Percentiles rank a stretch among this genome's conserved stretches.
phyloP scores from a whole-genome alignment of 2,888 invertebrate genomes.

The Phengaris alcon region DNA sequence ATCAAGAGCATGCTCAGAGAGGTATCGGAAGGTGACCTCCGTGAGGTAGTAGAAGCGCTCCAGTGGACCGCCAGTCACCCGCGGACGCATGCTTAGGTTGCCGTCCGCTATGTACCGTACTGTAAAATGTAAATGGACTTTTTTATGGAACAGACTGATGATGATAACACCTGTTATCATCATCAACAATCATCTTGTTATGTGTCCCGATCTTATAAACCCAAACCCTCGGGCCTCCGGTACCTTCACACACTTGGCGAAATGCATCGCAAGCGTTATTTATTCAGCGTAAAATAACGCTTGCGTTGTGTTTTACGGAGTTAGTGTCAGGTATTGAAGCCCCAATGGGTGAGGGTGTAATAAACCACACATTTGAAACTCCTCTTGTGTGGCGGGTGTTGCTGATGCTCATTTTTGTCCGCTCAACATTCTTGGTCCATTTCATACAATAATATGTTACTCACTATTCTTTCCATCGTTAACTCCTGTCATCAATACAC shows the following conservation, averaged over 20 bases:
- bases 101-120: constrained; percentile 68
- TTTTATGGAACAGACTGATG: too few relatives aligned
- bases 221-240: too few relatives aligned
- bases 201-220: too few relatives aligned
- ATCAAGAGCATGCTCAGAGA: constrained; percentile 89
- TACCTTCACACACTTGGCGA: too few relatives aligned
- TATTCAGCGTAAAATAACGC: too few relatives aligned
- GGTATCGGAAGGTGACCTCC: constrained; percentile 92
- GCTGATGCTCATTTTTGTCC: neutral
- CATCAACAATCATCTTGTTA: too few relatives aligned
- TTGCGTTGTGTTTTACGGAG: too few relatives aligned
- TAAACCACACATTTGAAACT: too few relatives aligned
- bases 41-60: constrained; percentile 80
- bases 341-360: too few relatives aligned
- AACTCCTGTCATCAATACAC: constrained; percentile 71
- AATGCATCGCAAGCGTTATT: too few relatives aligned
- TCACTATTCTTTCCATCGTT: constrained; percentile 87
- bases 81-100: constrained; percentile 58
- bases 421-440: neutral
- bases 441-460: constrained; percentile 31
- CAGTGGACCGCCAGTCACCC: constrained; percentile 79
- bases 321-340: too few relatives aligned
- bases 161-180: too few relatives aligned
- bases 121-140: constrained; percentile 39
- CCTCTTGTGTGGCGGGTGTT: neutral